A percentile compares a stretch with the other conserved stretches of the same genome.
These are phyloP conservation scores for Anolis apletophallus DNA, from an alignment of 2,797 vertebrate genomes.

Conservation along the genomic window DNA sequence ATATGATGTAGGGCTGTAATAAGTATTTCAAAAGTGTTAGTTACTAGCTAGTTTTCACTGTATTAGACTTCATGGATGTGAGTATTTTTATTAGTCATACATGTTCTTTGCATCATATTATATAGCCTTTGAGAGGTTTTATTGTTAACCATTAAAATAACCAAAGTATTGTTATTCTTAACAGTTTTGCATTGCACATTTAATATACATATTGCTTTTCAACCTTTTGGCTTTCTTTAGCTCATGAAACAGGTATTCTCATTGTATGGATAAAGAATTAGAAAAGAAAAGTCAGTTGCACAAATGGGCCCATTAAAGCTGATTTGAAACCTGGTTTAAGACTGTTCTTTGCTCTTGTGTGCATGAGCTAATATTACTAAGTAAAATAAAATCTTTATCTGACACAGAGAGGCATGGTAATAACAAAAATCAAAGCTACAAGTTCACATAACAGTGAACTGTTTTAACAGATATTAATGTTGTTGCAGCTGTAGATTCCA, in stretches of 20 bases:
- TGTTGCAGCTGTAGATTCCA: constrained; percentile 35
- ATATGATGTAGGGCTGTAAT: not conserved
- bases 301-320: not conserved
- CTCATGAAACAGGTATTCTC: not conserved
- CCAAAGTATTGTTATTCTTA: not conserved
- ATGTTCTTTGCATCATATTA: not conserved
- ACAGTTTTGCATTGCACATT: not conserved
- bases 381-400: constrained; percentile 16
- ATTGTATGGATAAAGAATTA: not conserved
- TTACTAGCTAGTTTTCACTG: not conserved
- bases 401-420: constrained; percentile 12
- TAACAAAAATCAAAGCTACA: constrained; percentile 24
- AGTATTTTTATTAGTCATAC: not conserved
- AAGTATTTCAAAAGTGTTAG: not conserved
- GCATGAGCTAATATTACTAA: not conserved
- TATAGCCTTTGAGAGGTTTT: not conserved
- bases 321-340: not conserved
- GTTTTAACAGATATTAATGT: constrained; percentile 24
- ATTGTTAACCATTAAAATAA: not conserved
- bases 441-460: constrained; percentile 13
- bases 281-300: not conserved
- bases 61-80: not conserved
- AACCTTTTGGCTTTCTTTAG: not conserved
- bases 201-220: not conserved
- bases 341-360: not conserved